Evolutionary conservation across 2,888 invertebrate species (phyloP).

Genomic region (Vannuccia rotundouncinata): DNA sequence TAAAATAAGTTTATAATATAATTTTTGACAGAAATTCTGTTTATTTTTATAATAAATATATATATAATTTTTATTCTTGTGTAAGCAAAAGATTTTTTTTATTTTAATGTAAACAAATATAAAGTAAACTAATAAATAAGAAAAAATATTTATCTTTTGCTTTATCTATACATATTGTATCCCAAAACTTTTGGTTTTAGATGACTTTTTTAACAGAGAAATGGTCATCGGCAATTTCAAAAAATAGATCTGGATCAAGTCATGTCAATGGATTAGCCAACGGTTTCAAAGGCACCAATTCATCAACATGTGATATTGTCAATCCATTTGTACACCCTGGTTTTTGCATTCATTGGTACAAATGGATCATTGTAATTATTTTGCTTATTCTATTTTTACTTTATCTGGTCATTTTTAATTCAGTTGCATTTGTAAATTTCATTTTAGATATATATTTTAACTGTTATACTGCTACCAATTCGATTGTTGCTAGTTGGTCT

Average conservation of each 20-base stretch:
- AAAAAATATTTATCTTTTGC: too few species aligned
- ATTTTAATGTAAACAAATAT: too few species aligned
- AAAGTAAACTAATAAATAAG: too few species aligned
- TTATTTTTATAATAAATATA: too few species aligned
- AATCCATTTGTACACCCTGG: conserved; percentile 13
- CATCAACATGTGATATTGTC: neutral
- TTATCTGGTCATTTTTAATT: neutral
- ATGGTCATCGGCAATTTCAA: neutral
- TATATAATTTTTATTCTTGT: too few species aligned
- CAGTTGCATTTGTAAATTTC: neutral
- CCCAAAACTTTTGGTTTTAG: too few species aligned
- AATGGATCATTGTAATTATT: conserved; percentile 11
- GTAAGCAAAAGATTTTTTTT: too few species aligned
- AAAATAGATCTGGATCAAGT: neutral
- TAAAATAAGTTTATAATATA: too few species aligned
- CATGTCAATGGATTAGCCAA: neutral
- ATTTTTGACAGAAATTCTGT: too few species aligned
- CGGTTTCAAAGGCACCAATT: neutral
- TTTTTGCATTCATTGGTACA: neutral
- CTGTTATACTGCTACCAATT: neutral
- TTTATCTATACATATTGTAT: too few species aligned
- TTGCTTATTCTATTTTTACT: too few species aligned
- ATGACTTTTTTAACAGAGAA: neutral
- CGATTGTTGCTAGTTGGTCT: neutral
- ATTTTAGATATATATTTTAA: neutral